Conservation (phyloP, 2,888 invertebrate genomes). For the Drosophila dives region DNA sequence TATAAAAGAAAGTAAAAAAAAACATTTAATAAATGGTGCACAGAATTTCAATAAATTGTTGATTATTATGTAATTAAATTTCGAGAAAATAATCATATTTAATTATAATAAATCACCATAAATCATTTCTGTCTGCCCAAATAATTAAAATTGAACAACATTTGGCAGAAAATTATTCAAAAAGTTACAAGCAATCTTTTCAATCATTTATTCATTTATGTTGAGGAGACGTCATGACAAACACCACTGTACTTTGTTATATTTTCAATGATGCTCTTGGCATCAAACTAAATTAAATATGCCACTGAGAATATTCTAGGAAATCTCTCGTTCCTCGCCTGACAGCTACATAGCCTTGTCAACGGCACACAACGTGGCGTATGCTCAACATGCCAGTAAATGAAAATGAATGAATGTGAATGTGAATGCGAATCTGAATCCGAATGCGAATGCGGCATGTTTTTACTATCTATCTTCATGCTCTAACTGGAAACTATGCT, state of each 20-base stretch:
- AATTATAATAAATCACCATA: too few relatives aligned
- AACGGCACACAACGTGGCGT: conserved; percentile 57
- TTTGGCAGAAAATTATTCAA: neutral
- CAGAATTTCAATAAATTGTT: accelerated
- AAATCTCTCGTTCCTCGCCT: conserved; percentile 38
- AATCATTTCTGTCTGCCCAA: neutral
- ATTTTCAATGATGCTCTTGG: conserved; percentile 12
- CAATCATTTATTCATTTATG: neutral
- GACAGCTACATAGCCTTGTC: conserved; percentile 55
- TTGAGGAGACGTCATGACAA: neutral
- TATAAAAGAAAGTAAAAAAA: neutral
- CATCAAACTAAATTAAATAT: conserved; percentile 44
- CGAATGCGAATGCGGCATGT: conserved; percentile 51
- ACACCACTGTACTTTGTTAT: conserved; percentile 15
- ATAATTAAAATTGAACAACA: neutral
- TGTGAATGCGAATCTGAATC: too few relatives aligned
- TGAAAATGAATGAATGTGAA: conserved; percentile 69
- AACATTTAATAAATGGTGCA: neutral
- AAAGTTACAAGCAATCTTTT: neutral
- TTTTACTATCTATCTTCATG: conserved; percentile 46
- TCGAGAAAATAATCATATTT: neutral
- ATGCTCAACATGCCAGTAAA: conserved; percentile 61
- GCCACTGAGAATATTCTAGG: conserved; percentile 22
- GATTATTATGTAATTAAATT: neutral
- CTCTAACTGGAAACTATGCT: conserved; percentile 40